Base-by-base conservation (phyloP, 2,797 vertebrate species). In the Enteromius fasciolatus region DNA sequence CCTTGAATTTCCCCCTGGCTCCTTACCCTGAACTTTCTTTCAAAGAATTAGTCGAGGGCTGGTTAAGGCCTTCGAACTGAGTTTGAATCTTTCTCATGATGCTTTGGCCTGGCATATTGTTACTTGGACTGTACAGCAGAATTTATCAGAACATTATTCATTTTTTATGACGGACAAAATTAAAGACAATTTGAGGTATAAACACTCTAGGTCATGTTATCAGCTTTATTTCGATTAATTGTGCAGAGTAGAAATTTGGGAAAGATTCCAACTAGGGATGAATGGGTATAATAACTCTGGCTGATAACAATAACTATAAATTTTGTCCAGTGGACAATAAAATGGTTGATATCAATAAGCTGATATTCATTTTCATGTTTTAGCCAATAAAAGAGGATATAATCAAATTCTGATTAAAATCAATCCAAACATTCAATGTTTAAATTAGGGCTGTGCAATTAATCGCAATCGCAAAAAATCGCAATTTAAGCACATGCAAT, bases 21-120 rank as follows among this genome's bases (percentile, higher is more conserved):
- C 87, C 83, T 87, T 91, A 91, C 92, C 87, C 91, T 89, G 91
- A 94, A 94, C 92, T 89, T 80, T 84, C 90, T 92, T 93, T 93
- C 91, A 93, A 90, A 92, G 90, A 91, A 92, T 74, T 80, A 81
- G 41, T 76, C 80, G 82, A 15, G 69, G 67, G 68, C 52, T 69
- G 63, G 80, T 63, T 64, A 36, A 66, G 57, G 28, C 68, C 41
- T 63, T 8, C 41, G n/a, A 36, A 75, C 44, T 41, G 61, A 14
- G 41, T 68, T 8, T 79, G 18, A 82, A 44, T 66, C 61, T 76
- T 82, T 57, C 46, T 23, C 61, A 75, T 41, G 46, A n/a, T 82
- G 33, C 23, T 52, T 66, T 72, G 28, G 67, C 68, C 4, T 48
- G 9, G 46, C 64, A 69, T 69, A 68, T 69, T 68, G 64, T 79